Evolutionary conservation across 2,113 vertebrate genomes (phyloP).

Genomic region (Merops nubicus): DNA sequence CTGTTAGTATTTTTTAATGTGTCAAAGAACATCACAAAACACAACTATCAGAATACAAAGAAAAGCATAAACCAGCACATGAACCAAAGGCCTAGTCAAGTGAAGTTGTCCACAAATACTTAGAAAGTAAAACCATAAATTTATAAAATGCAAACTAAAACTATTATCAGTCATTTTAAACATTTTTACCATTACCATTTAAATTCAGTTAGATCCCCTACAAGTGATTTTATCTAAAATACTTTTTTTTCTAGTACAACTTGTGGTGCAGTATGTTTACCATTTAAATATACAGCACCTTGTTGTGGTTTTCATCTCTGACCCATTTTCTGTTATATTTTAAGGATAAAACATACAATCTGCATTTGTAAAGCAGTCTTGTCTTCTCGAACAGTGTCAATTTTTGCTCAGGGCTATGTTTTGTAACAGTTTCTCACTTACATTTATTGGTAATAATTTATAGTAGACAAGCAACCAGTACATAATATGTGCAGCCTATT

Average conservation of each 20-base stretch:
- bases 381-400: not conserved
- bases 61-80: not conserved
- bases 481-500: not conserved
- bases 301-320: constrained; percentile 38
- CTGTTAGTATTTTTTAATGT: not conserved
- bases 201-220: not conserved
- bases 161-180: constrained; percentile 9
- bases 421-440: constrained; percentile 55
- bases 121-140: not conserved
- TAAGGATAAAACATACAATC: constrained; percentile 3
- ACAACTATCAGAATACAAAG: not conserved
- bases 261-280: not conserved
- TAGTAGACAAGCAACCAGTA: constrained; percentile 34
- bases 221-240: not conserved
- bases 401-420: constrained; percentile 37
- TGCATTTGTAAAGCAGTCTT: constrained; percentile 15
- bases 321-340: constrained; percentile 51
- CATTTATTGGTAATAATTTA: constrained; percentile 56
- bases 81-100: not conserved
- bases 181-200: not conserved
- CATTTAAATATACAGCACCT: not conserved
- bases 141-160: not conserved
- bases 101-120: not conserved
- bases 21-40: not conserved
- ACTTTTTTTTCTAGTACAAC: not conserved